Evolutionary conservation across 2,797 vertebrate species (phyloP).

Genomic region (Margarornis squamiger): DNA sequence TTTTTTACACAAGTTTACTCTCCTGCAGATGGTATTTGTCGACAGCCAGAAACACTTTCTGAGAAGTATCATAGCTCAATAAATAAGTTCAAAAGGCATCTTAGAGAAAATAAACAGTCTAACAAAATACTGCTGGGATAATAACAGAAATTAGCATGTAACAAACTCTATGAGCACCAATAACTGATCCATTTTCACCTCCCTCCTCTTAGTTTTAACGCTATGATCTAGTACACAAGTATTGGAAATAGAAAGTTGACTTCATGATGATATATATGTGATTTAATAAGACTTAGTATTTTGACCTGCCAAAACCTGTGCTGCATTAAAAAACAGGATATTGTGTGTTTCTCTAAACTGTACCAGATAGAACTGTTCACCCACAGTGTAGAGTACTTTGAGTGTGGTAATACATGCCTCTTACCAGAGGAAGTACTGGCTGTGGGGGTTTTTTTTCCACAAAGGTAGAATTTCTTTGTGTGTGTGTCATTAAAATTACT

Average conservation of each 20-base stretch:
- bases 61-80: conserved; percentile 65
- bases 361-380: conserved; percentile 26
- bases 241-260: conserved; percentile 31
- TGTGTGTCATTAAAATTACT: neutral
- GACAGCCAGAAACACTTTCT: conserved; percentile 67
- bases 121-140: conserved; percentile 48
- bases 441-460: neutral
- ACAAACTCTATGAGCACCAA: neutral
- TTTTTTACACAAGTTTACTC: conserved; percentile 67
- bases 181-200: neutral
- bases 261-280: neutral
- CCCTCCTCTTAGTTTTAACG: conserved; percentile 14
- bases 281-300: conserved; percentile 31
- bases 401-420: neutral
- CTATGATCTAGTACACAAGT: neutral
- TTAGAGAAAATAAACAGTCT: conserved; percentile 72
- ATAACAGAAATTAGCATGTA: conserved; percentile 64
- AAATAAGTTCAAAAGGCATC: conserved; percentile 70
- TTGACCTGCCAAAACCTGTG: conserved; percentile 21
- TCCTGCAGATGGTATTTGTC: conserved; percentile 74
- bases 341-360: conserved; percentile 17
- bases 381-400: neutral
- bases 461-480: neutral
- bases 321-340: conserved; percentile 62
- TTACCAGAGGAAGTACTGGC: neutral